A percentile compares a stretch with the other conserved stretches of the same genome.
Conservation (phyloP, 2,113 vertebrate species). For the Sphyrna mokarran region DNA sequence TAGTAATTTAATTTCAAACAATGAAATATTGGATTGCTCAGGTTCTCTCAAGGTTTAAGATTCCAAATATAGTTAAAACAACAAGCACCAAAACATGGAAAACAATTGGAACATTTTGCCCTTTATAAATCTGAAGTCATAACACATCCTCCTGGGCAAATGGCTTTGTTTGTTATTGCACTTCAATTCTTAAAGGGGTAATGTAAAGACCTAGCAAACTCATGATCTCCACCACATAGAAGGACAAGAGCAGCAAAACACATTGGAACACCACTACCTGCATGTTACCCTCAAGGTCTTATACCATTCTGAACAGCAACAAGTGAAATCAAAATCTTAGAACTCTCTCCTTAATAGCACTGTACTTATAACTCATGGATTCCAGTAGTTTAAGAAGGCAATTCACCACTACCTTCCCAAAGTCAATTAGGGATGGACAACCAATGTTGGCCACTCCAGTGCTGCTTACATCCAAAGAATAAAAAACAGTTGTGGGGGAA, state of each 20-base stretch:
- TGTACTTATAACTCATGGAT: not conserved
- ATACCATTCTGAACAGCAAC: not conserved
- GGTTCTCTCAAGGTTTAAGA: not conserved
- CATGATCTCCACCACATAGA: not conserved
- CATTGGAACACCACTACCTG: not conserved
- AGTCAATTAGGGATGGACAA: not conserved
- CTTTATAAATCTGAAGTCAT: not conserved
- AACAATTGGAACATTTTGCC: not conserved
- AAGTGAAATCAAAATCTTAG: too few species aligned
- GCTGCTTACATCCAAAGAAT: not conserved
- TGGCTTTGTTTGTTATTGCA: not conserved
- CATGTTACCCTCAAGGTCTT: not conserved
- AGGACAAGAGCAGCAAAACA: not conserved
- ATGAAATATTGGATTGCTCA: not conserved
- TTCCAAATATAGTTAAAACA: not conserved
- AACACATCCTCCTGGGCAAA: not conserved
- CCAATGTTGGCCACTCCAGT: not conserved
- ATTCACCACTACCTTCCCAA: not conserved
- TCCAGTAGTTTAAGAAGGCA: not conserved
- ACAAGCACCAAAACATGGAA: not conserved
- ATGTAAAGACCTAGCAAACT: not conserved
- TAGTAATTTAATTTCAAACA: not conserved
- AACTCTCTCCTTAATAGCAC: not conserved
- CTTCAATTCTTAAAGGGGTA: not conserved
- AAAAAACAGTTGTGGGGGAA: not conserved